phyloP scores from a whole-genome alignment of 2,113 vertebrate species.

The Pelodiscus sinensis region DNA sequence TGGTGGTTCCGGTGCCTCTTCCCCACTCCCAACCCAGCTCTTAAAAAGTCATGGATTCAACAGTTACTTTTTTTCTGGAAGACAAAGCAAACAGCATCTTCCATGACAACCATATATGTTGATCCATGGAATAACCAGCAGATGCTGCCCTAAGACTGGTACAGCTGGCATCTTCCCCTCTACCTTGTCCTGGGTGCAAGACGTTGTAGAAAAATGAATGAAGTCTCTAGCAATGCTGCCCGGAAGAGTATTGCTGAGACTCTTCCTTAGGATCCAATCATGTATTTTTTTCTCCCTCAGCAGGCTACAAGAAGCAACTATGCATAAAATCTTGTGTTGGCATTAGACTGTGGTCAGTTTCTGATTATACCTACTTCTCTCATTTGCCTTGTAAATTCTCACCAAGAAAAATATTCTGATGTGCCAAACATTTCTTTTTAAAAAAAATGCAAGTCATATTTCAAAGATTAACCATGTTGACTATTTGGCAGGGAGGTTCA shows the following conservation, averaged over 20 bases:
- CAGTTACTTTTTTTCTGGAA: slow-evolving; percentile 56
- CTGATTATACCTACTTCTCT: neutral
- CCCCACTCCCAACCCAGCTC: neutral
- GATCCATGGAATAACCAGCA: slow-evolving; percentile 83
- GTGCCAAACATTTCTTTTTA: neutral
- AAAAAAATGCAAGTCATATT: neutral
- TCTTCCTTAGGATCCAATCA: neutral
- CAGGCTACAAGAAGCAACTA: neutral
- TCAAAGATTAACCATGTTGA: neutral
- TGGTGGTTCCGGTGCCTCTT: neutral
- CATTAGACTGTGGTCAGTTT: neutral
- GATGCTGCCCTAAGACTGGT: slow-evolving; percentile 83
- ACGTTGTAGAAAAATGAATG: slow-evolving; percentile 42
- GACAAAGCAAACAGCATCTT: slow-evolving; percentile 59
- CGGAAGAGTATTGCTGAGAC: neutral
- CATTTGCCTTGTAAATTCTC: slow-evolving; percentile 2
- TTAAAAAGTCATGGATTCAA: slow-evolving; percentile 16
- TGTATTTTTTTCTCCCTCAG: neutral
- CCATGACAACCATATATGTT: slow-evolving; percentile 76
- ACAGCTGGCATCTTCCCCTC: slow-evolving; percentile 67
- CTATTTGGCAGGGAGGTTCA: neutral
- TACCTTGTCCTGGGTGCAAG: slow-evolving; percentile 69
- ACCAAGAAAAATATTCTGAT: neutral
- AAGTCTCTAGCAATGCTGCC: slow-evolving; percentile 23
- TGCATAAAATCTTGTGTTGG: slow-evolving; percentile 4